These are phyloP conservation scores for Lacerta bilineata DNA, from an alignment of 2,797 vertebrate species.

Conservation along the genomic window DNA sequence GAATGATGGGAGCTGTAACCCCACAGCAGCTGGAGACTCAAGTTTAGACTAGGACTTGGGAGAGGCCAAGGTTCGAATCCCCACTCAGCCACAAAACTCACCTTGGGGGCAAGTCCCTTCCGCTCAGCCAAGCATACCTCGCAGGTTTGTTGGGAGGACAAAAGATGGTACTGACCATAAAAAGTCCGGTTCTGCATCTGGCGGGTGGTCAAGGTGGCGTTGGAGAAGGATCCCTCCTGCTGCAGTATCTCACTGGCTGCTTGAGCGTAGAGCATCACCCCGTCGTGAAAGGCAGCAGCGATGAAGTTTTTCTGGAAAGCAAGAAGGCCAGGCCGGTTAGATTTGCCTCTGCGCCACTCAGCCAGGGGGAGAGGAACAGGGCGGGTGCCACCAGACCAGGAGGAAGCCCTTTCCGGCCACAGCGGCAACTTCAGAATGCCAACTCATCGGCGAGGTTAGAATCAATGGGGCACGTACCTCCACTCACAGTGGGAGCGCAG, in stretches of 20 bases:
- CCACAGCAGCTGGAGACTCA: too few relatives aligned
- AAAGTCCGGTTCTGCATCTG: conserved; percentile 94
- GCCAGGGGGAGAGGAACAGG: too few relatives aligned
- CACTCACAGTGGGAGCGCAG: too few relatives aligned
- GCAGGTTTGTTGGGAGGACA: too few relatives aligned
- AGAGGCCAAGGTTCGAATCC: too few relatives aligned
- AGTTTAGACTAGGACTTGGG: too few relatives aligned
- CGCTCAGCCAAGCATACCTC: too few relatives aligned
- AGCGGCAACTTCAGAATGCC: neutral
- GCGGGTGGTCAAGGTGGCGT: conserved; percentile 79
- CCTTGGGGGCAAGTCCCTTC: too few relatives aligned
- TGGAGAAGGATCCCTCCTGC: conserved; percentile 60
- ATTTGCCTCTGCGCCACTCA: too few relatives aligned
- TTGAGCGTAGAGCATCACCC: conserved; percentile 89
- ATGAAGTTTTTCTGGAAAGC: conserved; percentile 90
- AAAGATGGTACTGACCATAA: conserved; percentile 78
- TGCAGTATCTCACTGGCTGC: conserved; percentile 87
- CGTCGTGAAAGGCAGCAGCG: conserved; percentile 91
- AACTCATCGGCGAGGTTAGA: neutral
- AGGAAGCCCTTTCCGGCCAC: neutral
- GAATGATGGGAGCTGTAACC: too few relatives aligned
- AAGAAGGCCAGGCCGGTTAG: neutral
- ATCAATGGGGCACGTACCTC: too few relatives aligned
- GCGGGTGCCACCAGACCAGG: neutral
- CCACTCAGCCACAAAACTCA: too few relatives aligned